Base-by-base conservation (phyloP, 2,113 vertebrate species). In the Varanus salvator region DNA sequence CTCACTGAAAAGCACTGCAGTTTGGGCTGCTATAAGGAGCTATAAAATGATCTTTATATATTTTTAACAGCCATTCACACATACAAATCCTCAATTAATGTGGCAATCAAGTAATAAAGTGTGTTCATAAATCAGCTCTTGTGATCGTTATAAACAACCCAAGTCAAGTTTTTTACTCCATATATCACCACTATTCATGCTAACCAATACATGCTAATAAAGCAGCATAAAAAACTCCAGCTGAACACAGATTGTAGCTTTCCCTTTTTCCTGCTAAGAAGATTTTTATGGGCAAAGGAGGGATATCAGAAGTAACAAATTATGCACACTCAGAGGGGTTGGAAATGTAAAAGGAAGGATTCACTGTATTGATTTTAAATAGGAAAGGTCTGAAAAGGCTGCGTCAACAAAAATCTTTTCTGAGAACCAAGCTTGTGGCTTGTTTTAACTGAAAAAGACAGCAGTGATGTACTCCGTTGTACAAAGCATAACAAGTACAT, bases 401-500 rank as follows among this genome's bases (percentile, higher is more conserved):
- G 60, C 60, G 48, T 69, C 21, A 68, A 27, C 31, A 64, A 3
- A n/a, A 0, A 1, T 80, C 38, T 6, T 17, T 60, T 71, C 50
- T 75, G 87, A 84, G 83, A 87, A 76, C 4, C 75, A 90, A 66
- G 29, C 44, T 38, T 81, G 68, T 83, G 27, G 31, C 66, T 80
- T 77, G 25, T 80, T 89, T 64, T 69, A 68, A 72, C 3, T 68
- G 71, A 54, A 78, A 91, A 80, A 52, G 54, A 52, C 64, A 68
- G n/a, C 12, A n/a, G 54, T 0, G 0, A 93, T 91, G 8, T 15
- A 19, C 72, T 91, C 85, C 94, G 85, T 77, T 68, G 71, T 84
- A 86, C 75, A 84, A 93, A 94, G 83, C 71, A 87, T 57, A 52
- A 68, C 3, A 66, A 44, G 23, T 78, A 84, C 38, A 57, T 29